phyloP scores from a whole-genome alignment of 2,113 vertebrate species.

The Oryzias curvinotus region DNA sequence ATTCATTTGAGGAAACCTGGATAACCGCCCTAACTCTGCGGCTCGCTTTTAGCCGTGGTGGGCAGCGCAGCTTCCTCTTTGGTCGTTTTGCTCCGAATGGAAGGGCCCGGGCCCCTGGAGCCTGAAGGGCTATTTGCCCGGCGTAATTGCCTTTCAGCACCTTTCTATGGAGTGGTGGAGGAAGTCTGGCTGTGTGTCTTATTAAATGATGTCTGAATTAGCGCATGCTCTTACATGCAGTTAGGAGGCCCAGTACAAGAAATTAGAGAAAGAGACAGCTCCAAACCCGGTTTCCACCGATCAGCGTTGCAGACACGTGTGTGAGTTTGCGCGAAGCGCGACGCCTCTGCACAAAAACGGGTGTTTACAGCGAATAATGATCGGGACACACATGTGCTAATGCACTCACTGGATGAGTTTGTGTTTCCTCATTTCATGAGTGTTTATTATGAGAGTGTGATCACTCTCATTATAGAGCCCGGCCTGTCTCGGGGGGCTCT shows the following conservation, averaged over 20 bases:
- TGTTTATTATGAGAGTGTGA: conserved; percentile 52
- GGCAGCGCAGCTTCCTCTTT: conserved; percentile 24
- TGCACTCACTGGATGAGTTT: conserved; percentile 38
- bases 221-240: conserved; percentile 66
- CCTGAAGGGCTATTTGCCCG: conserved; percentile 70
- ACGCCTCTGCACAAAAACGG: conserved; percentile 13
- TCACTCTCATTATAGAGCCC: conserved; percentile 59
- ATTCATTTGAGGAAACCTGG: neutral
- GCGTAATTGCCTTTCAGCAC: conserved; percentile 78
- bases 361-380: conserved; percentile 39
- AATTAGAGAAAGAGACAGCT: conserved; percentile 66
- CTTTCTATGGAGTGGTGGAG: conserved; percentile 73
- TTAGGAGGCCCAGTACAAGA: conserved; percentile 69
- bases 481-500: conserved; percentile 48
- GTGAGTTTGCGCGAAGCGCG: conserved; percentile 14
- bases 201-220: conserved; percentile 80
- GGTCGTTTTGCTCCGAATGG: conserved; percentile 44
- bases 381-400: conserved; percentile 21
- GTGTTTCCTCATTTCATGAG: conserved; percentile 47
- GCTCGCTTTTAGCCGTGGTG: conserved; percentile 28
- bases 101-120: conserved; percentile 64
- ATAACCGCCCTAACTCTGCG: conserved; percentile 22
- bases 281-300: conserved; percentile 67
- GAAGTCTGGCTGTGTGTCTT: conserved; percentile 66
- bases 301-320: conserved; percentile 35